These are phyloP conservation scores for Piscicola geometra DNA, from an alignment of 2,888 invertebrate genomes.

Conservation along the genomic window DNA sequence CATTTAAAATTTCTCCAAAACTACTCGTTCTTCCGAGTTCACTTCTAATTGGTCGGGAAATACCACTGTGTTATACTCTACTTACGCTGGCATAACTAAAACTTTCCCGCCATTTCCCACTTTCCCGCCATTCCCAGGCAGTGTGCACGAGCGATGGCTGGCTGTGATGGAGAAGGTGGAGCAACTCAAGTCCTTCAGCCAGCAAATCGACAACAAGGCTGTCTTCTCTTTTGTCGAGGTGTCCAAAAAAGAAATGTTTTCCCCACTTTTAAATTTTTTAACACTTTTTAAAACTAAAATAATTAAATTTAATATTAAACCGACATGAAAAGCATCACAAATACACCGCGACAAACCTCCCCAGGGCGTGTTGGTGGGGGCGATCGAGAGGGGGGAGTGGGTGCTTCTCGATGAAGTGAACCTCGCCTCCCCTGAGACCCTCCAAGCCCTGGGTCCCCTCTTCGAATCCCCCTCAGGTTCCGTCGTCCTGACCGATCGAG, in stretches of 20 bases:
- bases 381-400: conserved; percentile 84
- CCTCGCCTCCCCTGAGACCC: conserved; percentile 89
- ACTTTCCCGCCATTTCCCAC: background rate
- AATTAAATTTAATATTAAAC: too few species aligned
- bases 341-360: background rate
- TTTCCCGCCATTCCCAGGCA: background rate
- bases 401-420: conserved; percentile 96
- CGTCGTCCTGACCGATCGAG: conserved; percentile 78
- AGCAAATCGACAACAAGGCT: conserved; percentile 61
- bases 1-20: background rate
- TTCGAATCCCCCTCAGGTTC: conserved; percentile 77
- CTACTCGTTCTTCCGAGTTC: too few species aligned
- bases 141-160: background rate
- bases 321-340: too few species aligned
- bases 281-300: too few species aligned
- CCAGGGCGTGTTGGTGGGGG: conserved; percentile 78
- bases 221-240: conserved; percentile 83
- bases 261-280: too few species aligned
- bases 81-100: background rate
- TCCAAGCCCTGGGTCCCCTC: conserved; percentile 86
- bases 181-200: conserved; percentile 55
- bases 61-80: too few species aligned
- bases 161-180: background rate
- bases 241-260: too few species aligned
- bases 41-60: too few species aligned